Percentiles rank a stretch among this genome's conserved stretches.
phyloP scores from a whole-genome alignment of 1,140 invertebrate species.

The Oppia nitens region DNA sequence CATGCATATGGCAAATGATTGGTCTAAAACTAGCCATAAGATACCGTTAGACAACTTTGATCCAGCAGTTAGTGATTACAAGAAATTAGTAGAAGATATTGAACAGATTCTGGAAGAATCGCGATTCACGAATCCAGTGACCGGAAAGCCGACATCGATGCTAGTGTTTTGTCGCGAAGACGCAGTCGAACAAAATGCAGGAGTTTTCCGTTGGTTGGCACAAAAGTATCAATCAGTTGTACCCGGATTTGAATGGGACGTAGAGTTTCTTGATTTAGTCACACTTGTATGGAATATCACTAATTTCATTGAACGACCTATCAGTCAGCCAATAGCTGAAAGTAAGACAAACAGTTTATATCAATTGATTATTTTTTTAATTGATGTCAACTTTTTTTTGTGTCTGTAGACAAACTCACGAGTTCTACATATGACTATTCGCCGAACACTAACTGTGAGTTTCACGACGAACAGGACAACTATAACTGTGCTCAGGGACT shows the following conservation, averaged over 20 bases:
- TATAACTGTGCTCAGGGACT: not conserved
- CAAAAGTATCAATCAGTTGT: not conserved
- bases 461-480: not conserved
- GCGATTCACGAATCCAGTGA: not conserved
- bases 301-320: not conserved
- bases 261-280: not conserved
- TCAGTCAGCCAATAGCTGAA: not conserved
- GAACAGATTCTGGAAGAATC: not conserved
- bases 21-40: not conserved
- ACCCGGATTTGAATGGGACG: not conserved
- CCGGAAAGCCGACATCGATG: not conserved
- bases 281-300: not conserved
- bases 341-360: not conserved
- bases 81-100: not conserved
- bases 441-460: not conserved
- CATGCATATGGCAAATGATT: not conserved
- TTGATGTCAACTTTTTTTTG: not conserved
- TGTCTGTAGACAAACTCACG: not conserved
- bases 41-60: not conserved
- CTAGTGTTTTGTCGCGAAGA: not conserved
- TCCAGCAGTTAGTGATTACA: not conserved
- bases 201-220: not conserved
- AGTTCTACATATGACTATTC: not conserved
- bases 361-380: not conserved
- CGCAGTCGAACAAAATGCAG: not conserved